Conservation (phyloP, 1,140 invertebrate species). For the Gonatopus flavifemur region DNA sequence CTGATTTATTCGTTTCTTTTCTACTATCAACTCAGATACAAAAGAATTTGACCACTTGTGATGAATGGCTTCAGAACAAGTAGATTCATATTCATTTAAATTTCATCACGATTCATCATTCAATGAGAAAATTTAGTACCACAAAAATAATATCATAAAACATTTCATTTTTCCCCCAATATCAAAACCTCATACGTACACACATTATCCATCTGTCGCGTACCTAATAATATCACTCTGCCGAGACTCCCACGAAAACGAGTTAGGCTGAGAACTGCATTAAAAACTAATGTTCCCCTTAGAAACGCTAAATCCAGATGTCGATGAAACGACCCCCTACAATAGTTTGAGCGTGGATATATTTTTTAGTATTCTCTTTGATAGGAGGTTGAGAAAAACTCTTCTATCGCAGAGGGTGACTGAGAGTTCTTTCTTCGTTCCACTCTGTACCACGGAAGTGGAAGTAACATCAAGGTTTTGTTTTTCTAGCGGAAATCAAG, state of each 20-base stretch:
- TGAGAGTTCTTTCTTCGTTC: not conserved
- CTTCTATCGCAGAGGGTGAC: not conserved
- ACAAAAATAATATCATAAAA: conserved; percentile 5
- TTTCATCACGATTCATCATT: not conserved
- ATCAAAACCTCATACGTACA: conserved; percentile 5
- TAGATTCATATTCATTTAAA: not conserved
- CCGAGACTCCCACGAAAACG: conserved; percentile 32
- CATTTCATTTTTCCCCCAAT: conserved; percentile 1
- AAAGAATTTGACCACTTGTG: no score
- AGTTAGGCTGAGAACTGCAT: conserved; percentile 26
- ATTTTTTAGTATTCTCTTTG: conserved; percentile 13
- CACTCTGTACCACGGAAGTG: not conserved
- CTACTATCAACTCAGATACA: no score
- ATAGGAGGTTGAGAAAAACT: not conserved
- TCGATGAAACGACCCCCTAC: conserved; percentile 23
- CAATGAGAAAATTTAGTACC: not conserved
- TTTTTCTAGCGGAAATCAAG: conserved; percentile 8
- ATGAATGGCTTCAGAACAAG: not conserved
- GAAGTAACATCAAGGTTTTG: conserved; percentile 5
- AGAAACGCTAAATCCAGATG: conserved; percentile 28
- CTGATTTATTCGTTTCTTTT: no score
- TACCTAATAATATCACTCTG: conserved; percentile 23
- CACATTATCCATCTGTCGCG: conserved; percentile 15
- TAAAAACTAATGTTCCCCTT: conserved; percentile 16
- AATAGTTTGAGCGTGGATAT: no score